Evolutionary conservation across 2,113 vertebrate genomes (phyloP), one percentile per base, ranked within the genome.

Genomic region (Aptenodytes forsteri): DNA sequence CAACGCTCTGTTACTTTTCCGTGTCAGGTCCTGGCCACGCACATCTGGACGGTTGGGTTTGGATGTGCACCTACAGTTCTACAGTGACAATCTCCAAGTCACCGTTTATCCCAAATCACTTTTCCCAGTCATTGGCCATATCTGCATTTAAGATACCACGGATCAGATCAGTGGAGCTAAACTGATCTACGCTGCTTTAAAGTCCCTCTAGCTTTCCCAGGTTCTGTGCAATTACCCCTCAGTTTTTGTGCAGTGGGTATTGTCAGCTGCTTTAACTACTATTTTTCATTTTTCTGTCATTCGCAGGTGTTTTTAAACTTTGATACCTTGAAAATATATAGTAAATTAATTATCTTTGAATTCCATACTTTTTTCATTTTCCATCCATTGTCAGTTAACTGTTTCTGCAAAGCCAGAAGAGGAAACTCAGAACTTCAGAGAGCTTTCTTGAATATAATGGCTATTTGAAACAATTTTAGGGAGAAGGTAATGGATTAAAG

Each of bases 1-100:
- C 94, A 94, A 67, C 32, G n/a, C 82, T 83, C 93, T 92, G 91
- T 93, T 96, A 81, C 86, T 94, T 97, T 91, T 92, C 91, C 85
- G 61, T 71, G 85, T 97, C 93, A 96, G 83, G 83, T 76, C 93
- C 97, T 94, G 83, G 89, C 95, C 59, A 54, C 59, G 16, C 75
- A 42, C 58, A 54, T 93, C 94, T 96, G 94, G 90, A 87, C 42
- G 32, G 66, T 85, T 93, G 93, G 83, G 87, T 95, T 97, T 96
- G 83, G 92, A 46, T 66, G 89, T 91, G 72, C 82, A 81, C 88
- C 88, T 94, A 70, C 84, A 89, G 88, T 87, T 96, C 95, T 92
- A 89, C 79, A 87, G 81, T 90, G 90, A 93, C 91, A 83, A 85
- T 20, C 85, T 96, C 95, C 80, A 84, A 96, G 94, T 92, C 92